These are phyloP conservation scores for Parotocinclus haroldoi DNA, from an alignment of 2,797 vertebrate genomes.

Conservation along the genomic window DNA sequence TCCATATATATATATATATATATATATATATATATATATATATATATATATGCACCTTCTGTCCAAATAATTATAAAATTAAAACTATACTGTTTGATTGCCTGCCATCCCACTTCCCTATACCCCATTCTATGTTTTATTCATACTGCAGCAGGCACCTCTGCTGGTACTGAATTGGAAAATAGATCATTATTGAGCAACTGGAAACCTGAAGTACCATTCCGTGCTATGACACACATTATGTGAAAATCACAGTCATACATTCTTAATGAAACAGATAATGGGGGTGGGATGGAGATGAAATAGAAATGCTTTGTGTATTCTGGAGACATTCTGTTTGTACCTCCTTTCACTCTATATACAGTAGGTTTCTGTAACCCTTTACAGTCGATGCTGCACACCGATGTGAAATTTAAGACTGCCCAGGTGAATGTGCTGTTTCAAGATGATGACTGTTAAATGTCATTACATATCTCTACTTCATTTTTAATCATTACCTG, in stretches of 20 bases:
- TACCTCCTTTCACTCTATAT: neutral
- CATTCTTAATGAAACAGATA: conserved; percentile 69
- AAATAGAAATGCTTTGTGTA: conserved; percentile 5
- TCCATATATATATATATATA: too few relatives aligned
- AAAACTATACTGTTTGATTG: conserved; percentile 41
- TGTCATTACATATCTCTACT: conserved; percentile 8
- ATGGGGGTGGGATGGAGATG: conserved; percentile 47
- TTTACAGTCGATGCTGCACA: neutral
- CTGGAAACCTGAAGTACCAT: conserved; percentile 67
- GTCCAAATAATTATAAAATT: conserved; percentile 17
- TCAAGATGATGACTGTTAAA: neutral
- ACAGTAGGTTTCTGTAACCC: neutral
- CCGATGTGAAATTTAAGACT: too few relatives aligned
- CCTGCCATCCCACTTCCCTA: conserved; percentile 36
- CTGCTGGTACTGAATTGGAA: conserved; percentile 68
- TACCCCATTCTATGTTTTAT: conserved; percentile 68
- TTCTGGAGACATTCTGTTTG: conserved; percentile 3
- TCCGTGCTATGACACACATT: conserved; percentile 73
- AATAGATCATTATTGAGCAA: conserved; percentile 78
- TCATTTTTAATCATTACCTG: conserved; percentile 9
- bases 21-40: too few relatives aligned
- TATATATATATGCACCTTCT: neutral
- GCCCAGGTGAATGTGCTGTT: too few relatives aligned
- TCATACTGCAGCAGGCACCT: conserved; percentile 65
- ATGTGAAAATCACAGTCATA: conserved; percentile 71